These are phyloP conservation scores for Caenorhabditis plicata DNA, from an alignment of 2,888 invertebrate genomes.

Conservation along the genomic window DNA sequence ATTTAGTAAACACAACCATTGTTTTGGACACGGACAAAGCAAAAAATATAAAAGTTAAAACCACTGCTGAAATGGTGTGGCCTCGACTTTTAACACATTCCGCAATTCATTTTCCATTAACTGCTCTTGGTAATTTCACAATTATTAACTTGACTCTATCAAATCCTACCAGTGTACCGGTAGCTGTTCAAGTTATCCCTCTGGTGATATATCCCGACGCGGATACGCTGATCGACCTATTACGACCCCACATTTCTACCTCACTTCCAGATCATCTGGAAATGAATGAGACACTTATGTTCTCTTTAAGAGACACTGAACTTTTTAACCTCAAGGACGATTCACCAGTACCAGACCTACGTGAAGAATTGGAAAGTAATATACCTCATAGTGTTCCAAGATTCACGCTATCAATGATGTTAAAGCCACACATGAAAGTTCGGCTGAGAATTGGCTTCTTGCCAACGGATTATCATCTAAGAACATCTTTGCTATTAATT, in stretches of 20 bases:
- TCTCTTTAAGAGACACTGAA: conserved; percentile 66
- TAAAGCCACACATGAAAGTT: conserved; percentile 72
- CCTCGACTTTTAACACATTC: conserved; percentile 70
- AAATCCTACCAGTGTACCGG: conserved; percentile 76
- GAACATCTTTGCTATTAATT: conserved; percentile 69
- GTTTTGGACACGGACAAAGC: conserved; percentile 78
- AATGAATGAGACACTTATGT: conserved; percentile 68
- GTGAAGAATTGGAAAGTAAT: conserved; percentile 67
- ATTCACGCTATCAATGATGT: conserved; percentile 71
- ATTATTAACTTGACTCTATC: conserved; percentile 74
- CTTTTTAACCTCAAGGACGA: conserved; percentile 61
- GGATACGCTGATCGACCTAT: conserved; percentile 68
- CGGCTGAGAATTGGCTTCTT: conserved; percentile 68
- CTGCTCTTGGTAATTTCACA: conserved; percentile 76
- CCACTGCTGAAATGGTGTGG: conserved; percentile 76
- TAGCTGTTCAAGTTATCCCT: conserved; percentile 75
- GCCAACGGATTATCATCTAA: conserved; percentile 68
- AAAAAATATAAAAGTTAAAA: conserved; percentile 72
- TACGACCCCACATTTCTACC: conserved; percentile 48
- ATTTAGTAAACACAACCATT: conserved; percentile 75
- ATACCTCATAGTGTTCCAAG: conserved; percentile 35
- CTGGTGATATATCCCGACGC: conserved; percentile 76
- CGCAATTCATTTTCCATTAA: conserved; percentile 75
- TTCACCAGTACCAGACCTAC: conserved; percentile 66
- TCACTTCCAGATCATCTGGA: conserved; percentile 59